Conservation (phyloP, 1,140 invertebrate species). For the Hycleus cichorii region DNA sequence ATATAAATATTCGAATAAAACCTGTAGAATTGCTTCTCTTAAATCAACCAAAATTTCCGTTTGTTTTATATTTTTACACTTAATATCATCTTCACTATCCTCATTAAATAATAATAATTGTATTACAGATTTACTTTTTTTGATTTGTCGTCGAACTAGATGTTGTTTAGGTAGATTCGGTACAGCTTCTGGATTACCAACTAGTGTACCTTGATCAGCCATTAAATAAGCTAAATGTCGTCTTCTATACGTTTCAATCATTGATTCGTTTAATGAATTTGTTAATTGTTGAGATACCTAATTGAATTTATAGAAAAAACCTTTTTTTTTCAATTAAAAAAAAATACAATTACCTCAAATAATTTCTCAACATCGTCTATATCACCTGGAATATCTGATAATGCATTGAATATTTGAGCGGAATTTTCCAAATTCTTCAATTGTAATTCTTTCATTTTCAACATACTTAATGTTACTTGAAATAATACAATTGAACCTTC, state of each 20-base stretch:
- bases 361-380: constrained; percentile 83
- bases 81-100: constrained; percentile 70
- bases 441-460: constrained; percentile 86
- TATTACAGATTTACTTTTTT: constrained; percentile 83
- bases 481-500: constrained; percentile 96
- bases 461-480: constrained; percentile 89
- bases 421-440: constrained; percentile 80
- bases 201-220: constrained; percentile 89
- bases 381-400: constrained; percentile 90
- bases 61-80: constrained; percentile 96
- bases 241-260: constrained; percentile 83
- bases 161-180: constrained; percentile 90
- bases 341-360: constrained; percentile 42
- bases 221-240: constrained; percentile 92
- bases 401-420: constrained; percentile 92
- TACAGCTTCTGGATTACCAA: constrained; percentile 80
- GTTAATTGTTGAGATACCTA: constrained; percentile 48
- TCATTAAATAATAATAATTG: constrained; percentile 84
- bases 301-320: too few species aligned
- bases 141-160: constrained; percentile 75
- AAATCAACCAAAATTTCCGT: constrained; percentile 91
- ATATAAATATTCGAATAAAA: constrained; percentile 20
- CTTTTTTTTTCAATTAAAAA: too few species aligned
- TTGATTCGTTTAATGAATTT: constrained; percentile 72
- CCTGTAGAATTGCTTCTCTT: constrained; percentile 84